phyloP scores from a whole-genome alignment of 2,888 invertebrate genomes.

The Cantharis flavilabris region DNA sequence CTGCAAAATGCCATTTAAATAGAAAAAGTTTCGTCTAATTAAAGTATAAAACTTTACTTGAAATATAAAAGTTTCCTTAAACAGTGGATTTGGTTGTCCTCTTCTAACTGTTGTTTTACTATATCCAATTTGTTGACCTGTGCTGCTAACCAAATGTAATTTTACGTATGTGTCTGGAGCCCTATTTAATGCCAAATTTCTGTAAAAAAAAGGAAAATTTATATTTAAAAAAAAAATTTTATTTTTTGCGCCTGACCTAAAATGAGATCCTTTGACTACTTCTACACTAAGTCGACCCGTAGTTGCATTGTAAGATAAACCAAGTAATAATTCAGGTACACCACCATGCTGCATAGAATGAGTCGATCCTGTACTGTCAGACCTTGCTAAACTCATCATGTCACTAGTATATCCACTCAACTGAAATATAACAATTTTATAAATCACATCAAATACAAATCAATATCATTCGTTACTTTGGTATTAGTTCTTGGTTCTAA shows the following conservation, averaged over 20 bases:
- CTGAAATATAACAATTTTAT: slow-evolving; percentile 43
- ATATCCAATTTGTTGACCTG: slow-evolving; percentile 90
- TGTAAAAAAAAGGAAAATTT: slow-evolving; percentile 55
- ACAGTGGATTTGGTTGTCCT: slow-evolving; percentile 93
- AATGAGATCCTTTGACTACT: slow-evolving; percentile 78
- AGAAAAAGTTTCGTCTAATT: not conserved
- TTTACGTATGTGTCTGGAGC: slow-evolving; percentile 95
- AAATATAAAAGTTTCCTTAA: slow-evolving; percentile 95
- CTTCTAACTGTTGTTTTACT: slow-evolving; percentile 91
- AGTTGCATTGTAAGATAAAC: slow-evolving; percentile 89
- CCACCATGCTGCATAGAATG: slow-evolving; percentile 90
- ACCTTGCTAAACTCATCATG: slow-evolving; percentile 79
- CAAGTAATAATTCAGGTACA: slow-evolving; percentile 86
- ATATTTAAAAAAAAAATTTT: too few relatives aligned
- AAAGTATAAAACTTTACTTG: slow-evolving; percentile 67
- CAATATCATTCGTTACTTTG: slow-evolving; percentile 52
- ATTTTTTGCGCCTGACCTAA: slow-evolving; percentile 37
- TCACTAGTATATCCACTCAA: slow-evolving; percentile 62
- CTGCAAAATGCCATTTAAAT: slow-evolving; percentile 54
- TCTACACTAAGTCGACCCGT: slow-evolving; percentile 93
- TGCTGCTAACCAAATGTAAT: slow-evolving; percentile 87
- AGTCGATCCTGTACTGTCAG: slow-evolving; percentile 92
- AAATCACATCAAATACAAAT: not conserved
- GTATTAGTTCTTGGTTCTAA: slow-evolving; percentile 73
- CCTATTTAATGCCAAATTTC: slow-evolving; percentile 75